Evolutionary conservation across 2,888 invertebrate species (phyloP).

Genomic region (Sphaerophoria taeniata): DNA sequence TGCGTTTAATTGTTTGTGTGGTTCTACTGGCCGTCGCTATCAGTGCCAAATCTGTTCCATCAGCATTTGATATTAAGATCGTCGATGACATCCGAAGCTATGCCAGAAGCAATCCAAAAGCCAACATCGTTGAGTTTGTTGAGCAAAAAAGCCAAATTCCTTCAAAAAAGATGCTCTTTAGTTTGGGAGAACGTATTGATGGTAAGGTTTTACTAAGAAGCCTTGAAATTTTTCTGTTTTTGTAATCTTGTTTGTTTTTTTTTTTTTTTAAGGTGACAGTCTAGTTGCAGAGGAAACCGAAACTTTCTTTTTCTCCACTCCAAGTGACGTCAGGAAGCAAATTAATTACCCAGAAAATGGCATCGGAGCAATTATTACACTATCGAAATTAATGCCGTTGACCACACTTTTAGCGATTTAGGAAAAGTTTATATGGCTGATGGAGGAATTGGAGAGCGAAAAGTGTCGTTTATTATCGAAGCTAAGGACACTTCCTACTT

Average conservation of each 20-base stretch:
- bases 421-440: constrained; percentile 81
- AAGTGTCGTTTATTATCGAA: constrained; percentile 80
- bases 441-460: constrained; percentile 81
- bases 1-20: constrained; percentile 30
- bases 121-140: constrained; percentile 73
- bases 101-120: not conserved
- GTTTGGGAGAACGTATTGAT: constrained; percentile 77
- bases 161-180: constrained; percentile 77
- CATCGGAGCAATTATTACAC: constrained; percentile 77
- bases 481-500: constrained; percentile 79
- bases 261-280: constrained; percentile 78
- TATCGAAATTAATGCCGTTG: constrained; percentile 78
- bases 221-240: not conserved
- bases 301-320: constrained; percentile 76
- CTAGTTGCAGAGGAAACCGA: constrained; percentile 79
- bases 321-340: constrained; percentile 79
- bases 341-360: constrained; percentile 80
- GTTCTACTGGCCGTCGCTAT: constrained; percentile 40
- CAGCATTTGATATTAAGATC: constrained; percentile 23
- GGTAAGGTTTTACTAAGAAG: constrained; percentile 54
- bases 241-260: too few species aligned
- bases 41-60: constrained; percentile 33
- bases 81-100: constrained; percentile 68
- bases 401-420: constrained; percentile 76
- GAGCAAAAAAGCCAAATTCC: constrained; percentile 75